Evolutionary conservation across 2,888 invertebrate species (phyloP).

Genomic region (Rhingia campestris): DNA sequence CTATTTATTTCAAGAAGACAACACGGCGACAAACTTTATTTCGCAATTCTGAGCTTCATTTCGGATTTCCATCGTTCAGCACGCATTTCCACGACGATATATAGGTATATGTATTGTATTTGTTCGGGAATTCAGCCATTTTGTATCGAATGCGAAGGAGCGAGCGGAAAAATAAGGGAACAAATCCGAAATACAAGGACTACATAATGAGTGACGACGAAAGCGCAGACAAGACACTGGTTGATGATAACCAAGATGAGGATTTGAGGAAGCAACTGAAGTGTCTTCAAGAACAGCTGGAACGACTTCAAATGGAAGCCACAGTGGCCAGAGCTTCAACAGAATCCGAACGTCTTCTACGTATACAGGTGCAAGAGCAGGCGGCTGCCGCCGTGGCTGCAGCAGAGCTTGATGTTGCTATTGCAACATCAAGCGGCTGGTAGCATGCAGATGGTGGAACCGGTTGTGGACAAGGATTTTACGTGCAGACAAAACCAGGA

Average conservation of each 20-base stretch:
- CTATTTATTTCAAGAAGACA: too few species aligned
- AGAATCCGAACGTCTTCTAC: not conserved
- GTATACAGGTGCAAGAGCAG: not conserved
- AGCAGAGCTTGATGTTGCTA: not conserved
- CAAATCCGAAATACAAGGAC: not conserved
- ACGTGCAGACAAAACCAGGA: too few species aligned
- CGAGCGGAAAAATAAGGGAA: not conserved
- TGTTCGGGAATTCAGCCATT: too few species aligned
- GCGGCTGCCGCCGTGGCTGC: not conserved
- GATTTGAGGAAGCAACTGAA: not conserved
- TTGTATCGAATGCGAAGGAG: not conserved
- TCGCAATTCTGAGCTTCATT: not conserved
- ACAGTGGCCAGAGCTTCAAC: not conserved
- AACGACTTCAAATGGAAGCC: not conserved
- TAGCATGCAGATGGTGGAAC: too few species aligned
- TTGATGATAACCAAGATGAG: not conserved
- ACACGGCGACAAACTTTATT: slow-evolving; percentile 6
- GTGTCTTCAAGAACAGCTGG: not conserved
- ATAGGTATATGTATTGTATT: too few species aligned
- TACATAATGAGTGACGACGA: slow-evolving; percentile 1
- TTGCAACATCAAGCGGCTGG: too few species aligned
- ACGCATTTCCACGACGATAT: too few species aligned
- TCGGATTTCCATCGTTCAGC: too few species aligned
- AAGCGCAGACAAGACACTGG: not conserved
- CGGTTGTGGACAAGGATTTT: too few species aligned